Evolutionary conservation across 2,113 vertebrate genomes (phyloP).

Genomic region (Narcine bancroftii): DNA sequence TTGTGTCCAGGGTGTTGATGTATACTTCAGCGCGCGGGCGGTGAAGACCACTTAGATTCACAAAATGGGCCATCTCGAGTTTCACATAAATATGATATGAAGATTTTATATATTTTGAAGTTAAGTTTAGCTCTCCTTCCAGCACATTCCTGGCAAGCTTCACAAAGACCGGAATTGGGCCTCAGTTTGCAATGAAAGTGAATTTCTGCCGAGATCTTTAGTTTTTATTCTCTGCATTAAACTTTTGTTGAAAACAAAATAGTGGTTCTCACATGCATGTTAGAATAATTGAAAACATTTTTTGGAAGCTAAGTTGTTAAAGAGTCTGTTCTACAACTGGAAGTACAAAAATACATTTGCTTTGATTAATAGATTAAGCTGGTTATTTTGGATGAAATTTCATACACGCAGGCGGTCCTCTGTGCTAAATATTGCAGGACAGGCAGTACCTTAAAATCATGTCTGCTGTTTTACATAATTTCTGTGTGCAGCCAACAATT

Average conservation of each 20-base stretch:
- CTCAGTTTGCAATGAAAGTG: background rate
- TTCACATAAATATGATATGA: background rate
- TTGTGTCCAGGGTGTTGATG: background rate
- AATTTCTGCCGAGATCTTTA: background rate
- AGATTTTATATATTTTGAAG: background rate
- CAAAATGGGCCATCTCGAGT: background rate
- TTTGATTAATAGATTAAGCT: background rate
- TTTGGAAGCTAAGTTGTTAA: background rate
- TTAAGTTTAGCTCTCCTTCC: background rate
- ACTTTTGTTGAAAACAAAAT: background rate
- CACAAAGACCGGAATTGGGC: background rate
- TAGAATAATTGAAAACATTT: background rate
- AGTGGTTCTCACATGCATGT: background rate
- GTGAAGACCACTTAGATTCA: background rate
- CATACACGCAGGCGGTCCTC: background rate
- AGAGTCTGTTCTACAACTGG: background rate
- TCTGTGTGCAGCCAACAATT: background rate
- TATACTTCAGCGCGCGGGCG: background rate
- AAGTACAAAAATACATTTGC: background rate
- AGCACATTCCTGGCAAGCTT: background rate
- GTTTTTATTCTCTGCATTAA: background rate
- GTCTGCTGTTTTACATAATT: background rate
- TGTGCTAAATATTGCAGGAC: background rate
- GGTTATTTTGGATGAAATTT: slow-evolving; percentile 1
- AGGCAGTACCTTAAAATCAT: background rate